Conservation (phyloP, 2,888 invertebrate genomes). For the Odontomyia ornata region DNA sequence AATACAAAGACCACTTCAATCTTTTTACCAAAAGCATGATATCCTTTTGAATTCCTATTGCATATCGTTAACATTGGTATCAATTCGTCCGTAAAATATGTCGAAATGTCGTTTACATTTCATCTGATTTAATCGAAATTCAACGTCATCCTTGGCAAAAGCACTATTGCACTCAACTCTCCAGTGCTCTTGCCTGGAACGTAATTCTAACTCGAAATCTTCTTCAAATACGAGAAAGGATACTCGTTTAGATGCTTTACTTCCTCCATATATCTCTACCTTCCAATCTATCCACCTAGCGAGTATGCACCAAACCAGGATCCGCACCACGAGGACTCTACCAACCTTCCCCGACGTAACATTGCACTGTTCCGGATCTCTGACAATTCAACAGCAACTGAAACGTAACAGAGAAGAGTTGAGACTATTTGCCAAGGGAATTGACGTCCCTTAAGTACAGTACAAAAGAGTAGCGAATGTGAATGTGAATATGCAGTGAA, state of each 20-base stretch:
- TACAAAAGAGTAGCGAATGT: neutral
- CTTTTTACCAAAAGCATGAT: neutral
- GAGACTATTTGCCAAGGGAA: slow-evolving; percentile 24
- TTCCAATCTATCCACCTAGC: too few relatives aligned
- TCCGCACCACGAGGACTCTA: too few relatives aligned
- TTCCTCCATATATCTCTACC: neutral
- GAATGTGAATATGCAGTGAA: neutral
- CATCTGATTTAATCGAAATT: slow-evolving; percentile 43
- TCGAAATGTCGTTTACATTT: slow-evolving; percentile 41
- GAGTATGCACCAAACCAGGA: too few relatives aligned
- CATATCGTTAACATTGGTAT: slow-evolving; percentile 37
- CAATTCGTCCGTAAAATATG: slow-evolving; percentile 42
- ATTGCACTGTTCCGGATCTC: slow-evolving; percentile 8
- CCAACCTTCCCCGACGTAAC: neutral
- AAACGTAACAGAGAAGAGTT: neutral
- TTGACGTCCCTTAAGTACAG: slow-evolving; percentile 36
- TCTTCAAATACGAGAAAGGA: slow-evolving; percentile 38
- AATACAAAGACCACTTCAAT: neutral
- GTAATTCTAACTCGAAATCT: slow-evolving; percentile 31
- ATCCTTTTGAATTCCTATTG: slow-evolving; percentile 13
- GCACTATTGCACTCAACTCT: slow-evolving; percentile 24
- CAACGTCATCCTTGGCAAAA: slow-evolving; percentile 31
- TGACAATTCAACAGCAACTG: slow-evolving; percentile 8
- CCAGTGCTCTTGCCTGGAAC: slow-evolving; percentile 24
- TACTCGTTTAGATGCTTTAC: slow-evolving; percentile 32